phyloP scores from a whole-genome alignment of 1,140 invertebrate species.

The Stegodyphus mimosarum region DNA sequence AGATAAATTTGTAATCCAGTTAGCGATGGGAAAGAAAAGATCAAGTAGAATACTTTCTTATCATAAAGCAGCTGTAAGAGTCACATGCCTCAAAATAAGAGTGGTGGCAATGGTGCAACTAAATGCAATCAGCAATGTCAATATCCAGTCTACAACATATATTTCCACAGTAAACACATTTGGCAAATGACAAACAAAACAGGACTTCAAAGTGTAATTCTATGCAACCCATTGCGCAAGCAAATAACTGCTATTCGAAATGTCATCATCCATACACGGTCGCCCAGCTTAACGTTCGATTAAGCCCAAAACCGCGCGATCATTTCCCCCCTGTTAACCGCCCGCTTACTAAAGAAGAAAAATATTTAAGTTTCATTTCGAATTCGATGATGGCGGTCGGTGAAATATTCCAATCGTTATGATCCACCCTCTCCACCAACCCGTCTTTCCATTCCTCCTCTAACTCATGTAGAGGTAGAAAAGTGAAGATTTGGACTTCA shows the following conservation, averaged over 20 bases:
- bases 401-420: conserved; percentile 58
- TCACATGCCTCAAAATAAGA: too few relatives aligned
- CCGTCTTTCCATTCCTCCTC: not conserved
- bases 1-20: too few relatives aligned
- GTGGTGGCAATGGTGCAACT: too few relatives aligned
- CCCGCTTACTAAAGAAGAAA: conserved; percentile 14
- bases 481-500: conserved; percentile 32
- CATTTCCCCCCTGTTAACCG: conserved; percentile 7
- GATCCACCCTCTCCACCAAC: conserved; percentile 7
- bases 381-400: conserved; percentile 41
- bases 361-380: conserved; percentile 54
- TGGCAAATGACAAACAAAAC: too few relatives aligned
- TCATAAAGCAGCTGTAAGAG: too few relatives aligned
- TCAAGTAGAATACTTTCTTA: too few relatives aligned
- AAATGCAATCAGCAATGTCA: too few relatives aligned
- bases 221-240: conserved; percentile 33
- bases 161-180: too few relatives aligned
- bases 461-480: conserved; percentile 44
- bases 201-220: conserved; percentile 3
- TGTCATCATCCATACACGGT: conserved; percentile 18
- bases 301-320: conserved; percentile 26
- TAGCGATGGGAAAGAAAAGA: too few relatives aligned
- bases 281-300: conserved; percentile 41
- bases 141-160: too few relatives aligned
- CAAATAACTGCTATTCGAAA: conserved; percentile 15